These are phyloP conservation scores for Pegoplata infirma DNA, from an alignment of 2,888 invertebrate genomes.

Conservation along the genomic window DNA sequence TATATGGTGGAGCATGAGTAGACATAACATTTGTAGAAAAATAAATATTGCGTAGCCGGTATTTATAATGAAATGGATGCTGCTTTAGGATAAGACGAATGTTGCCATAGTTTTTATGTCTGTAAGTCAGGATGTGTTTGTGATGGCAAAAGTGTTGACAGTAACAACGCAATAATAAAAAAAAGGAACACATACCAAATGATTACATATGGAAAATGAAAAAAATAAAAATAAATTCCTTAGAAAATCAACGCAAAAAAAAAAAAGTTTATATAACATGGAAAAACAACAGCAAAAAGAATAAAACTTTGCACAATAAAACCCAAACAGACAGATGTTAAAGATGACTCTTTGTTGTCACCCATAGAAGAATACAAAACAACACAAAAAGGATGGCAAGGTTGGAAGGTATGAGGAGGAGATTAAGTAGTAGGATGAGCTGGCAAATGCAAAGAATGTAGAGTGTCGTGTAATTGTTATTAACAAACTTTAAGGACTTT, in stretches of 20 bases:
- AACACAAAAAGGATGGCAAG: not conserved
- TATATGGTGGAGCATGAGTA: not conserved
- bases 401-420: not conserved
- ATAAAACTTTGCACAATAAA: not conserved
- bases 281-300: slow-evolving; percentile 4
- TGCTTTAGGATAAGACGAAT: not conserved
- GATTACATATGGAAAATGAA: slow-evolving; percentile 43
- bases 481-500: slow-evolving; percentile 16
- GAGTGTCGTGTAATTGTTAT: slow-evolving; percentile 20
- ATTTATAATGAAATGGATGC: slow-evolving; percentile 35
- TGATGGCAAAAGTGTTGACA: slow-evolving; percentile 31
- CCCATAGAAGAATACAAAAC: slow-evolving; percentile 14
- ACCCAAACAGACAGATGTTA: slow-evolving; percentile 21
- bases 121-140: not conserved
- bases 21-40: not conserved
- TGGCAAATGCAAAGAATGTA: slow-evolving; percentile 14
- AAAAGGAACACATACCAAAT: slow-evolving; percentile 12
- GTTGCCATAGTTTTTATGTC: not conserved
- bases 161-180: slow-evolving; percentile 68
- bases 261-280: slow-evolving; percentile 23
- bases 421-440: not conserved
- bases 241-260: not conserved
- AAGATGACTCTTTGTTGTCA: slow-evolving; percentile 31
- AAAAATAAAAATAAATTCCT: too few species aligned
- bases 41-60: slow-evolving; percentile 58